Evolutionary conservation across 2,797 vertebrate genomes (phyloP).

Genomic region (Sebastes umbrosus): DNA sequence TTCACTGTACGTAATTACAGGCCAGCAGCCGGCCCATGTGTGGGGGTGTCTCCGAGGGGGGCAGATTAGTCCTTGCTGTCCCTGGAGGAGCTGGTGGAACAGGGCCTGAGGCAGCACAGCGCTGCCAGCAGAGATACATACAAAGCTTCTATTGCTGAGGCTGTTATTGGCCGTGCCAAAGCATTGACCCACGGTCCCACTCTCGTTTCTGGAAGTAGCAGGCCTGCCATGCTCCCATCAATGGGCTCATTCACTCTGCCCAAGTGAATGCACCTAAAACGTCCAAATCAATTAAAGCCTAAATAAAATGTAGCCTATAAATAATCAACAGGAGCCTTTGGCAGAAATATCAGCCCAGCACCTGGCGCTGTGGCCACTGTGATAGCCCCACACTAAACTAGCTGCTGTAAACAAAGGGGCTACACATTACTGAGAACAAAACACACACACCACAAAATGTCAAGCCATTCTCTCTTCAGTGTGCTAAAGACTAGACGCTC

Average conservation of each 20-base stretch:
- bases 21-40: slow-evolving; percentile 4
- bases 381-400: not conserved
- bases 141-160: slow-evolving; percentile 73
- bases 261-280: slow-evolving; percentile 40
- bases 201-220: slow-evolving; percentile 49
- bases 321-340: slow-evolving; percentile 34
- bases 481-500: not conserved
- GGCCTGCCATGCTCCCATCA: slow-evolving; percentile 56
- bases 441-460: slow-evolving; percentile 25
- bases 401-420: slow-evolving; percentile 23
- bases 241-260: slow-evolving; percentile 66
- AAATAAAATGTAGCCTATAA: slow-evolving; percentile 40
- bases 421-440: slow-evolving; percentile 23
- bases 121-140: slow-evolving; percentile 53
- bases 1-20: slow-evolving; percentile 34
- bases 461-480: slow-evolving; percentile 8
- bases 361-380: slow-evolving; percentile 11
- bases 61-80: slow-evolving; percentile 32
- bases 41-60: slow-evolving; percentile 9
- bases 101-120: slow-evolving; percentile 22
- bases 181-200: slow-evolving; percentile 57
- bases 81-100: slow-evolving; percentile 51
- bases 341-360: slow-evolving; percentile 22
- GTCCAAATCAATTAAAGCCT: slow-evolving; percentile 46
- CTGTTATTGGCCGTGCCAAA: slow-evolving; percentile 47